phyloP scores from a whole-genome alignment of 2,888 invertebrate species.

The Aromia moschata region DNA sequence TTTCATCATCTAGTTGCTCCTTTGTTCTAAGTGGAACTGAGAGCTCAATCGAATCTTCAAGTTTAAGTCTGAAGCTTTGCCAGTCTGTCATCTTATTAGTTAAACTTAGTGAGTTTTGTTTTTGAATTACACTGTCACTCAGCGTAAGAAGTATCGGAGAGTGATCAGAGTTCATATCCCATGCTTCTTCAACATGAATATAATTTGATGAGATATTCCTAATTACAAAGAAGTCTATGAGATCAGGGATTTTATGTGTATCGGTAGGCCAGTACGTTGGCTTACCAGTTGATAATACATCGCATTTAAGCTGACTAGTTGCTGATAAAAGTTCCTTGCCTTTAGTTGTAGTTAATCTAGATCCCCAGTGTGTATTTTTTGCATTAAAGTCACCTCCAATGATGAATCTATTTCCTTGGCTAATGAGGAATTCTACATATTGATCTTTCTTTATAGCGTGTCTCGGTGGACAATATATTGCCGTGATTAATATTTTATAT shows the following conservation, averaged over 20 bases:
- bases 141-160: constrained; percentile 17
- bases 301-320: too few species aligned
- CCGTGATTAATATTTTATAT: background rate
- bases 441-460: background rate
- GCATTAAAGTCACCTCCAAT: constrained; percentile 3
- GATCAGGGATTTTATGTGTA: constrained; percentile 16
- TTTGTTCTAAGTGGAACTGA: background rate
- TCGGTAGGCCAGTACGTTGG: background rate
- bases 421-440: background rate
- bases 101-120: background rate
- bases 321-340: too few species aligned
- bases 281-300: background rate
- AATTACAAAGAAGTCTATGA: constrained; percentile 23
- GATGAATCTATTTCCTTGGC: constrained; percentile 7
- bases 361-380: background rate
- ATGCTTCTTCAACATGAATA: constrained; percentile 24
- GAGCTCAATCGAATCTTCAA: background rate
- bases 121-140: constrained; percentile 15
- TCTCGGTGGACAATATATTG: constrained; percentile 1
- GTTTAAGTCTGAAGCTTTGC: background rate
- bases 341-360: background rate
- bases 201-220: constrained; percentile 25
- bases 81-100: background rate
- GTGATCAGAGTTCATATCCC: constrained; percentile 29
- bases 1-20: background rate